phyloP scores from a whole-genome alignment of 2,888 invertebrate species.

The Drosophila fungiperda region DNA sequence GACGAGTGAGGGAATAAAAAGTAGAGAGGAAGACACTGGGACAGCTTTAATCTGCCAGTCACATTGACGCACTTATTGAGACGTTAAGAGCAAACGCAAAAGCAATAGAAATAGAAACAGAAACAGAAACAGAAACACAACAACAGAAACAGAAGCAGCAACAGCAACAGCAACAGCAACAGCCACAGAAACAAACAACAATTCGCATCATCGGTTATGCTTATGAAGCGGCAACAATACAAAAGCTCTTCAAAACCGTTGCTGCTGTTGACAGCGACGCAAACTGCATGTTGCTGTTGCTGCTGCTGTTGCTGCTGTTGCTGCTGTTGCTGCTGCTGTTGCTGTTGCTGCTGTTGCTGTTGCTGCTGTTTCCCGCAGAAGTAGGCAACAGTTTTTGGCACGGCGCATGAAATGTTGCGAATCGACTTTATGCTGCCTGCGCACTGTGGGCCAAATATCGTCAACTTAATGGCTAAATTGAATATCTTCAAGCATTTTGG shows the following conservation, averaged over 20 bases:
- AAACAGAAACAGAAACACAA: neutral
- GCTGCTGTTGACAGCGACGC: slow-evolving; percentile 37
- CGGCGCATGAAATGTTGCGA: slow-evolving; percentile 27
- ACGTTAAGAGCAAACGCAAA: slow-evolving; percentile 50
- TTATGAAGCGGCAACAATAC: slow-evolving; percentile 43
- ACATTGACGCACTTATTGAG: slow-evolving; percentile 67
- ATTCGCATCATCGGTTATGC: slow-evolving; percentile 38
- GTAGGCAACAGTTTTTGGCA: slow-evolving; percentile 57
- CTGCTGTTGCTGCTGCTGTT: neutral
- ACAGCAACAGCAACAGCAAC: neutral
- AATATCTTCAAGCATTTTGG: neutral
- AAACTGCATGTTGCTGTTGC: slow-evolving; percentile 8
- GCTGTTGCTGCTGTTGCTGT: neutral
- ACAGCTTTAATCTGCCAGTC: slow-evolving; percentile 59
- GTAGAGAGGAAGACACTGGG: neutral
- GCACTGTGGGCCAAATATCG: slow-evolving; percentile 14
- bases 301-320: neutral
- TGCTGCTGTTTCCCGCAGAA: slow-evolving; percentile 33
- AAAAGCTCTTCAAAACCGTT: slow-evolving; percentile 28
- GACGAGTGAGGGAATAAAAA: neutral
- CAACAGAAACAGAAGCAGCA: neutral
- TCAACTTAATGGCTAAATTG: neutral
- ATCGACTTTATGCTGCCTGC: slow-evolving; percentile 33
- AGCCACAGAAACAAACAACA: slow-evolving; percentile 12
- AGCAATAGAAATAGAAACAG: slow-evolving; percentile 3